Evolutionary conservation across 2,888 invertebrate genomes (phyloP), one percentile per base, ranked within the genome.

Genomic region (Vandiemenella viatica): DNA sequence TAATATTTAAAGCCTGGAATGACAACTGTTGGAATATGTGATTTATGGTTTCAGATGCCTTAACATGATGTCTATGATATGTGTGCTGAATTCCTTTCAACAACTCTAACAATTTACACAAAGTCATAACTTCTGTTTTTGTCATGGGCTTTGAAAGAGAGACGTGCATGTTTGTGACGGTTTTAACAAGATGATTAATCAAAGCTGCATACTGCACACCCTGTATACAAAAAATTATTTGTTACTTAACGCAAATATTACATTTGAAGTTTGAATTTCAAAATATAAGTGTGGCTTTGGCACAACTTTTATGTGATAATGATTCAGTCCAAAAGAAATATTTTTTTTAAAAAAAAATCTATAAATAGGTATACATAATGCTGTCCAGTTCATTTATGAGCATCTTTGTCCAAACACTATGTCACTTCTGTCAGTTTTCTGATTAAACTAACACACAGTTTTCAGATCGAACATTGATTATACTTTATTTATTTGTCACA

Each of bases 61-160:
- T 71, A 53, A 80, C 71, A 43, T 78, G 73, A 61, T 87, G 76
- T 37, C 79, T 70, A 48, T 76, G 74, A 57, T 86, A 82, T 13
- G 76, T 76, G 55, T 77, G 73, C 61, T 83, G 79, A 54, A 92
- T 72, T 22, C 80, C 75, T 68, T 89, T 88, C 32, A 91, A 66
- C 52, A 87, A 72, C 65, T 92, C 89, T 48, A 89, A 73, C 19
- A 91, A 71, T 59, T 83, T 79, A 67, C 89, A 91, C 45, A 92
- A 68, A 3, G 78, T 73, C 54, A 83, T 70, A 10, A 90, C 74
- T 37, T 80, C 77, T 26, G 76, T 76, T 63, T 85, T 85, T 0
- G 81, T 77, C 70, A 95, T 78, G 4, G 91, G 84, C 58, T 79
- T 75, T 20, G 79, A 76, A 44, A 88, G 71, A 15, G 77, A 72